Evolutionary conservation across 2,888 invertebrate species (phyloP).

Genomic region (Baronia brevicornis): DNA sequence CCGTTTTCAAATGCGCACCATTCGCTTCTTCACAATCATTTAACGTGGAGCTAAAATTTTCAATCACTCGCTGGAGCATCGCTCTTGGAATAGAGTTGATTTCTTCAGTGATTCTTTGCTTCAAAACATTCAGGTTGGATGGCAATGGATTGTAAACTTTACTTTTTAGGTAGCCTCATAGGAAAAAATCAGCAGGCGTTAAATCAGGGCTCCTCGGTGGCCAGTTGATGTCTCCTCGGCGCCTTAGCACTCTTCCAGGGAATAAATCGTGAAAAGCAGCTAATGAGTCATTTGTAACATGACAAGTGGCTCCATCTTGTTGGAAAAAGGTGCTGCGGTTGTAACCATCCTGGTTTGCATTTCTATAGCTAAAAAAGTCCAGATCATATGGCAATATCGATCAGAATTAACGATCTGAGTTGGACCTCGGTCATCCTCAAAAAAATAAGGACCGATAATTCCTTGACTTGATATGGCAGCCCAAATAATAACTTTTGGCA

Average conservation of each 20-base stretch:
- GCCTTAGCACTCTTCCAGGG: conserved; percentile 22
- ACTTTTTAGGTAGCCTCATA: conserved; percentile 23
- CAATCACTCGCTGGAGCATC: conserved; percentile 22
- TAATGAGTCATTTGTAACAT: conserved; percentile 24
- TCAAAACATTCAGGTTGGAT: conserved; percentile 20
- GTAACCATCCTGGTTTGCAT: conserved; percentile 23
- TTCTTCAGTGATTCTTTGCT: conserved; percentile 25
- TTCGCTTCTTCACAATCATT: conserved; percentile 19
- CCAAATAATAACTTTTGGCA: conserved; percentile 10
- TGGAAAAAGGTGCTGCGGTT: conserved; percentile 24
- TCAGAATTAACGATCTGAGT: conserved; percentile 20
- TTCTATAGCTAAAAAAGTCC: conserved; percentile 22
- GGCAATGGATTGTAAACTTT: conserved; percentile 23
- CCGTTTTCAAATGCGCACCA: conserved; percentile 18
- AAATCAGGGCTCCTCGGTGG: conserved; percentile 22
- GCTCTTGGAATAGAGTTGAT: conserved; percentile 23
- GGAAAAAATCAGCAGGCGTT: conserved; percentile 23
- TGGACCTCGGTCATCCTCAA: conserved; percentile 20
- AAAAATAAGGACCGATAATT: conserved; percentile 23
- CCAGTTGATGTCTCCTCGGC: conserved; percentile 24
- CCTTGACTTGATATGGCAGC: conserved; percentile 13
- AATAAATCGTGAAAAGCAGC: conserved; percentile 25
- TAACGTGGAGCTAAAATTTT: conserved; percentile 20
- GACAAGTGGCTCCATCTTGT: conserved; percentile 25
- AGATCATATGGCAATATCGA: conserved; percentile 21